Percentiles rank a stretch among this genome's conserved stretches.
Evolutionary conservation across 2,888 invertebrate genomes (phyloP).

Genomic region (Oithona nana): DNA sequence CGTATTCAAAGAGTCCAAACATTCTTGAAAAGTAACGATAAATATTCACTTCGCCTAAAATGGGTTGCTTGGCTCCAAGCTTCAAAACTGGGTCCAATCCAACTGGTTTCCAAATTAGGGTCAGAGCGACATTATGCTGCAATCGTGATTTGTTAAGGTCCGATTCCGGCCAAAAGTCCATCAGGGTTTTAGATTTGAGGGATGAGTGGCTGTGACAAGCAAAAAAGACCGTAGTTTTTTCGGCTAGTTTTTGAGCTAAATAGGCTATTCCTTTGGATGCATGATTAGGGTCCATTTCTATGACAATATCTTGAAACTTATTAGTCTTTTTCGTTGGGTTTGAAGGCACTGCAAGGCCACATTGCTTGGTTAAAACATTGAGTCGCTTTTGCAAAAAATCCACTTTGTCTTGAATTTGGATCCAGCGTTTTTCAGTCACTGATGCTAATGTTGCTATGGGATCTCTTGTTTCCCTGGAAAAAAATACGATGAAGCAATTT

Average conservation of each 20-base stretch:
- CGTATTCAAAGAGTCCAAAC: slow-evolving; percentile 20
- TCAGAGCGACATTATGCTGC: slow-evolving; percentile 22
- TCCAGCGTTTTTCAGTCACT: neutral
- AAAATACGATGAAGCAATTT: no score
- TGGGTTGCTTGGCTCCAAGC: slow-evolving; percentile 13
- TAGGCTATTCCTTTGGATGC: neutral
- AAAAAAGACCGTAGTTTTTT: neutral
- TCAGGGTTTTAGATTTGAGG: neutral
- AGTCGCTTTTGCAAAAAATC: neutral
- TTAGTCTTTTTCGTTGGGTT: neutral
- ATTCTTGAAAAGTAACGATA: slow-evolving; percentile 28
- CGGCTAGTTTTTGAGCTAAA: neutral
- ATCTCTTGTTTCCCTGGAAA: neutral
- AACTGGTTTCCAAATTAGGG: slow-evolving; percentile 26
- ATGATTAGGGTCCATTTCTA: neutral
- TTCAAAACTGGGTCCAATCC: slow-evolving; percentile 25
- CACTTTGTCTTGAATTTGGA: neutral
- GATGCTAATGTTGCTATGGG: neutral
- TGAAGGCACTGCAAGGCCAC: neutral
- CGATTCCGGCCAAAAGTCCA: neutral
- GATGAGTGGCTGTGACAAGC: neutral
- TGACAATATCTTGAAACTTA: neutral
- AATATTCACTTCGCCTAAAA: slow-evolving; percentile 27
- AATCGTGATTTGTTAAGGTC: neutral
- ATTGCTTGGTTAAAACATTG: neutral